Percentiles rank a stretch among this genome's conserved stretches.
These are phyloP conservation scores for Peribatodes rhomboidaria DNA, from an alignment of 2,888 invertebrate species.

Conservation along the genomic window DNA sequence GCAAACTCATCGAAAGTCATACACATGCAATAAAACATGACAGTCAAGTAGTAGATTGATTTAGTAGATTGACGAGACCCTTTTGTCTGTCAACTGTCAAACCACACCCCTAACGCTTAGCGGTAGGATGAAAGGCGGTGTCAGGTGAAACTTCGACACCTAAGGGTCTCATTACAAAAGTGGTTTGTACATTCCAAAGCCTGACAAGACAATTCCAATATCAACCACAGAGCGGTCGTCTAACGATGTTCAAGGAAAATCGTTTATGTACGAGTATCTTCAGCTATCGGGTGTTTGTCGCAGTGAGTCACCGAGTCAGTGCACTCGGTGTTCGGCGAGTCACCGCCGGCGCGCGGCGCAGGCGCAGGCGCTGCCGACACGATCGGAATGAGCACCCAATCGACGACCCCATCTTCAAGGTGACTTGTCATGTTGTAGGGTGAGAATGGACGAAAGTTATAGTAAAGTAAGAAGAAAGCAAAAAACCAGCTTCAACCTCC, in stretches of 20 bases:
- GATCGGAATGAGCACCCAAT: conserved; percentile 17
- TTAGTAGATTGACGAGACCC: not conserved
- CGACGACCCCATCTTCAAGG: conserved; percentile 22
- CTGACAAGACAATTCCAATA: conserved; percentile 22
- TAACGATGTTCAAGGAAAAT: conserved; percentile 43
- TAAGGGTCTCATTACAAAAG: not conserved
- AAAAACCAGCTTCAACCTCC: not conserved
- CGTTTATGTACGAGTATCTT: conserved; percentile 43
- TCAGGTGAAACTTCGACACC: not conserved
- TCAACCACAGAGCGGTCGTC: conserved; percentile 35
- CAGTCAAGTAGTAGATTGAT: not conserved
- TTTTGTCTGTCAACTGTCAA: not conserved
- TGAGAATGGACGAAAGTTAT: not conserved
- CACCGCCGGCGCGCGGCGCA: conserved; percentile 7
- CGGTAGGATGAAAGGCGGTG: too few species aligned
- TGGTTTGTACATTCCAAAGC: not conserved
- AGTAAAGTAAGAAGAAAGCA: not conserved
- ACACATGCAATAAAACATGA: not conserved
- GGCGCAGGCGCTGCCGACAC: conserved; percentile 4
- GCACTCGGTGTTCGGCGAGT: conserved; percentile 44
- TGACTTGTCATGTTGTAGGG: conserved; percentile 10
- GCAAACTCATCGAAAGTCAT: conserved; percentile 10
- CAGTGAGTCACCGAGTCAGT: conserved; percentile 53
- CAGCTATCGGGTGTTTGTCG: conserved; percentile 44
- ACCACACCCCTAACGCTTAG: not conserved